Evolutionary conservation across 2,113 vertebrate species (phyloP).

Genomic region (Monopterus albus): DNA sequence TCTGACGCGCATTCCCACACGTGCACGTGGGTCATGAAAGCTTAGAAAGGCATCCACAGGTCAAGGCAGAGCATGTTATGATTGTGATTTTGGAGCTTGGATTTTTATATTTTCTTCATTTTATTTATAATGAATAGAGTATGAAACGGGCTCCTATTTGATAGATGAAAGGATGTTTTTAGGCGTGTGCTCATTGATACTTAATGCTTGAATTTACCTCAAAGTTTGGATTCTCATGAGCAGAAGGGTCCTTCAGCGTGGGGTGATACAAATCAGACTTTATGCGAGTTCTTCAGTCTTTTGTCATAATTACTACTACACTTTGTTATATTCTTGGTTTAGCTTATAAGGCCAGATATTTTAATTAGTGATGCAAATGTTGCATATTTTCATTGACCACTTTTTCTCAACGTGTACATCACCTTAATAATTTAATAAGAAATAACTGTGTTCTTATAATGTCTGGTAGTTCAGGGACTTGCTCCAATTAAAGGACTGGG

Average conservation of each 20-base stretch:
- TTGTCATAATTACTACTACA: neutral
- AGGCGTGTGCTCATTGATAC: conserved; percentile 17
- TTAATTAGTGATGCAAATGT: neutral
- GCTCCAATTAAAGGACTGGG: neutral
- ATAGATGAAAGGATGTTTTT: conserved; percentile 9
- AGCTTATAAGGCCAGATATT: conserved; percentile 30
- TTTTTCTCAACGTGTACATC: conserved; percentile 6
- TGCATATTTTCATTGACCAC: conserved; percentile 5
- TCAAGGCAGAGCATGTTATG: conserved; percentile 24
- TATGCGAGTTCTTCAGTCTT: neutral
- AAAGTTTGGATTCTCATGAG: neutral
- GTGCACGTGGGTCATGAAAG: conserved; percentile 26
- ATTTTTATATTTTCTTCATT: conserved; percentile 33
- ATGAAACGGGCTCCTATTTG: conserved; percentile 19
- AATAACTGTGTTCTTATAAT: no score
- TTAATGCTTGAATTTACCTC: conserved; percentile 25
- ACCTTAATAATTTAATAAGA: no score
- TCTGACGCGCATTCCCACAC: conserved; percentile 27
- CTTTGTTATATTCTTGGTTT: conserved; percentile 7
- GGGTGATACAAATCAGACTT: neutral
- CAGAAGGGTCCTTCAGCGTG: neutral
- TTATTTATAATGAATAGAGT: conserved; percentile 60
- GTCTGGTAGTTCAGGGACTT: neutral
- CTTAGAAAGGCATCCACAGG: conserved; percentile 17
- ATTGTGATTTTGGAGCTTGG: conserved; percentile 42